phyloP scores from a whole-genome alignment of 2,113 vertebrate genomes.

The Ctenomys sociabilis region DNA sequence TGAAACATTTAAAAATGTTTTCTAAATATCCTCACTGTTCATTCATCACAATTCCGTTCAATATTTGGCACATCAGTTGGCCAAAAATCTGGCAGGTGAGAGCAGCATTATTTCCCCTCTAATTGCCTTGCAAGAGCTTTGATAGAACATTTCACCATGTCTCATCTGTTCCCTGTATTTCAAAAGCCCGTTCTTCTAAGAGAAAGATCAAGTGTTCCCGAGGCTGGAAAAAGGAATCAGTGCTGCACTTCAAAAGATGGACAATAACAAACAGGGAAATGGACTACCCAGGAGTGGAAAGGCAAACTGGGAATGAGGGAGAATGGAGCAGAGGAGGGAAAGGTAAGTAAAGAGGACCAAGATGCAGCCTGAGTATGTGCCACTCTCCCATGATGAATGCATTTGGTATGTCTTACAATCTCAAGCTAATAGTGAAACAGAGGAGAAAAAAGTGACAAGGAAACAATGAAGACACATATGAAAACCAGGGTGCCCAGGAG shows the following conservation, averaged over 20 bases:
- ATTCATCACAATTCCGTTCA: conserved; percentile 60
- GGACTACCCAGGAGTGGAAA: not conserved
- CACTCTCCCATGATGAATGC: not conserved
- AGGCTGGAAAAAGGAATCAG: not conserved
- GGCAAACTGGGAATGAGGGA: not conserved
- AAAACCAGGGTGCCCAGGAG: not conserved
- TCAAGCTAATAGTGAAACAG: not conserved
- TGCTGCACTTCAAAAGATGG: not conserved
- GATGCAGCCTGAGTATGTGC: not conserved
- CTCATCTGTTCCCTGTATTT: conserved; percentile 31
- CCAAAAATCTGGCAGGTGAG: conserved; percentile 52
- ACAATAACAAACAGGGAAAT: not conserved
- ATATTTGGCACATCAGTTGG: conserved; percentile 52
- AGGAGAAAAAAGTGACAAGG: not conserved
- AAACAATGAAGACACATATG: not conserved
- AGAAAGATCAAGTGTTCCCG: not conserved
- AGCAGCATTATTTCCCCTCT: conserved; percentile 33
- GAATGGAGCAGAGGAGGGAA: not conserved
- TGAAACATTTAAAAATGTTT: conserved; percentile 59
- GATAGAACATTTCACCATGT: not conserved
- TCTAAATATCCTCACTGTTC: conserved; percentile 66
- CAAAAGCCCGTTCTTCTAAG: conserved; percentile 50
- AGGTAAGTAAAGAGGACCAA: too few relatives aligned
- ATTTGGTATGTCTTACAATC: not conserved
- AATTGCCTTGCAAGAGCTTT: not conserved